Conservation (phyloP, 2,888 invertebrate genomes). For the Parasteatoda lunata region DNA sequence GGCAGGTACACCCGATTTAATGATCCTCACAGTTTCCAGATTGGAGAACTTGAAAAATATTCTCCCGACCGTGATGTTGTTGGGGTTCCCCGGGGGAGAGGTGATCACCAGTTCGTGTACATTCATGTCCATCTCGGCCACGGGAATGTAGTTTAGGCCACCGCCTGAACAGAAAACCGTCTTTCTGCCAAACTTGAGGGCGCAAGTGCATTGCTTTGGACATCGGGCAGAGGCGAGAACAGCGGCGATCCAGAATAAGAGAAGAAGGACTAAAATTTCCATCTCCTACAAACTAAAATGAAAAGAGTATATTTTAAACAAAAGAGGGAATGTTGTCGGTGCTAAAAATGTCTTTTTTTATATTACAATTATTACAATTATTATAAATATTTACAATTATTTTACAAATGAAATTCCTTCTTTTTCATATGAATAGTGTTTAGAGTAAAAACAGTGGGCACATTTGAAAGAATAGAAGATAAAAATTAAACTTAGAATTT, state of each 20-base stretch:
- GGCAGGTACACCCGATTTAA: conserved; percentile 82
- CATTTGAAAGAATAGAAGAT: no score
- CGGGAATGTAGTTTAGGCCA: conserved; percentile 78
- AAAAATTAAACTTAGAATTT: no score
- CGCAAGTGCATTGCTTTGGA: conserved; percentile 50
- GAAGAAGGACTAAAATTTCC: neutral
- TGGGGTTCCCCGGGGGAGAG: conserved; percentile 78
- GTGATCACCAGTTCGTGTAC: conserved; percentile 82
- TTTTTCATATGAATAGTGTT: no score
- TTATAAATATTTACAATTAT: no score
- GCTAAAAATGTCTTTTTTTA: no score
- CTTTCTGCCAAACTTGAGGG: conserved; percentile 76
- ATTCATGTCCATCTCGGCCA: conserved; percentile 79
- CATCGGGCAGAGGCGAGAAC: conserved; percentile 19
- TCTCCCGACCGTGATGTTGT: conserved; percentile 81
- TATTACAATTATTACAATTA: no score
- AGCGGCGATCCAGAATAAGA: conserved; percentile 3
- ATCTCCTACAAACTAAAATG: neutral
- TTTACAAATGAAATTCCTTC: no score
- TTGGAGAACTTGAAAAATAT: conserved; percentile 79
- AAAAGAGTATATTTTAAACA: no score
- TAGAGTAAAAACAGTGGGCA: no score
- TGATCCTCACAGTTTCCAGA: conserved; percentile 81
- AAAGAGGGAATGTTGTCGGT: no score
- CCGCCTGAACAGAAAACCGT: conserved; percentile 79